These are phyloP conservation scores for Drosophila neonasuta DNA, from an alignment of 2,888 invertebrate species.

Conservation along the genomic window DNA sequence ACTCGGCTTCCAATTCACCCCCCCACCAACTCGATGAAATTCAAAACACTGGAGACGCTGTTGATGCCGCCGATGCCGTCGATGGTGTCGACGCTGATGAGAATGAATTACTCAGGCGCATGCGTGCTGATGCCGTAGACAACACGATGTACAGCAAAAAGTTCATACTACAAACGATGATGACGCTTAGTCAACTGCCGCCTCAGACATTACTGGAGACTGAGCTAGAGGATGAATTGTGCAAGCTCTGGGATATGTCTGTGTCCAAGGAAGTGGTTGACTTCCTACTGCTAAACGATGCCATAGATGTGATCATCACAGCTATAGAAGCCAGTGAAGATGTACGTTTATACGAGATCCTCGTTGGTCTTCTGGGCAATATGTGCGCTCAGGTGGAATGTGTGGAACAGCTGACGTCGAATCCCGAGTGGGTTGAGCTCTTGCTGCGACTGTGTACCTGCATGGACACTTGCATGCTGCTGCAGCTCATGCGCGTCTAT, in stretches of 20 bases:
- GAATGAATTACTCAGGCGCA: conserved; percentile 71
- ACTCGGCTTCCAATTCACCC: conserved; percentile 47
- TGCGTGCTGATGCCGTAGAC: conserved; percentile 91
- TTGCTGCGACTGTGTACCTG: conserved; percentile 84
- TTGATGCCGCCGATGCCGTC: not conserved
- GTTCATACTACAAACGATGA: conserved; percentile 87
- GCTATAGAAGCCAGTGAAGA: conserved; percentile 86
- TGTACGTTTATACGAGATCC: conserved; percentile 89
- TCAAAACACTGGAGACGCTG: conserved; percentile 49
- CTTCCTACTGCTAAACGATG: conserved; percentile 87
- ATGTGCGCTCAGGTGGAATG: conserved; percentile 88
- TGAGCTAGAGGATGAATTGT: conserved; percentile 88
- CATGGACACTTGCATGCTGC: conserved; percentile 88
- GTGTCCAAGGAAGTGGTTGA: conserved; percentile 89
- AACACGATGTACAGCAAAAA: conserved; percentile 90
- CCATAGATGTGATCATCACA: conserved; percentile 83
- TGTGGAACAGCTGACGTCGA: conserved; percentile 84
- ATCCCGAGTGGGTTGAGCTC: conserved; percentile 84
- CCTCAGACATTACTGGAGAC: conserved; percentile 69
- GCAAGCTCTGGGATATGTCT: conserved; percentile 93
- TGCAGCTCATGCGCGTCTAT: conserved; percentile 88
- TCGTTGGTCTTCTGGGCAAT: conserved; percentile 92
- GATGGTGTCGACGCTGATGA: conserved; percentile 56
- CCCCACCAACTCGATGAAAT: conserved; percentile 33
- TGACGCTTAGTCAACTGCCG: conserved; percentile 83